phyloP scores from a whole-genome alignment of 2,888 invertebrate species.

The Empis livida region DNA sequence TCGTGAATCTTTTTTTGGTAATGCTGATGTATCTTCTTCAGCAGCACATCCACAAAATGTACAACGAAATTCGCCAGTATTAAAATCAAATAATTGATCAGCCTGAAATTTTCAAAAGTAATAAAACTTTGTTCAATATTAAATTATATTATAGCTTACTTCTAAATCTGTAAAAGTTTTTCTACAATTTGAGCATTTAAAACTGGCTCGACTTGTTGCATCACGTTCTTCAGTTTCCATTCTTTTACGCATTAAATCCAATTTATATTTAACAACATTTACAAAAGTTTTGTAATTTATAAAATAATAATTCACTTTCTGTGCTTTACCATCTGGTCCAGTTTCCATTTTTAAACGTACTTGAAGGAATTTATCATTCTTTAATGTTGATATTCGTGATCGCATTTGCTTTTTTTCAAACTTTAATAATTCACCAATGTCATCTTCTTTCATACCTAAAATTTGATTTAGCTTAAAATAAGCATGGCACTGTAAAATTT shows the following conservation, averaged over 20 bases:
- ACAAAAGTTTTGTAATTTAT: slow-evolving; percentile 96
- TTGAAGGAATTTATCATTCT: slow-evolving; percentile 89
- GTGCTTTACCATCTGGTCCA: slow-evolving; percentile 82
- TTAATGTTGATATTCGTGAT: slow-evolving; percentile 70
- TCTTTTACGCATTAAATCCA: slow-evolving; percentile 89
- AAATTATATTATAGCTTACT: slow-evolving; percentile 35
- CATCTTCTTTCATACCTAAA: slow-evolving; percentile 75
- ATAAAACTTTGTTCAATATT: background rate
- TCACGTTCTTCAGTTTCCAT: slow-evolving; percentile 93
- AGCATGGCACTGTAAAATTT: background rate
- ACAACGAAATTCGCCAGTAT: slow-evolving; percentile 75
- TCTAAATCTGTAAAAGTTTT: slow-evolving; percentile 95
- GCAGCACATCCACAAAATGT: slow-evolving; percentile 82
- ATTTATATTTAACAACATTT: slow-evolving; percentile 93
- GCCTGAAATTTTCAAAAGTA: slow-evolving; percentile 42
- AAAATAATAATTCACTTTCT: slow-evolving; percentile 93
- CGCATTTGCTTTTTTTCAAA: slow-evolving; percentile 90
- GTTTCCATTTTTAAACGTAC: slow-evolving; percentile 90
- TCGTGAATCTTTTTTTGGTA: slow-evolving; percentile 87
- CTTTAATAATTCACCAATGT: slow-evolving; percentile 77
- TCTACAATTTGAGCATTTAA: slow-evolving; percentile 79
- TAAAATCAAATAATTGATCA: slow-evolving; percentile 76
- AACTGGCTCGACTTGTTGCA: slow-evolving; percentile 89
- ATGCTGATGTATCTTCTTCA: slow-evolving; percentile 86
- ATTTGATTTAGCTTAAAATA: background rate